A percentile compares a stretch with the other conserved stretches of the same genome.
Conservation (phyloP, 2,797 vertebrate genomes). For the Anolis apletophallus region DNA sequence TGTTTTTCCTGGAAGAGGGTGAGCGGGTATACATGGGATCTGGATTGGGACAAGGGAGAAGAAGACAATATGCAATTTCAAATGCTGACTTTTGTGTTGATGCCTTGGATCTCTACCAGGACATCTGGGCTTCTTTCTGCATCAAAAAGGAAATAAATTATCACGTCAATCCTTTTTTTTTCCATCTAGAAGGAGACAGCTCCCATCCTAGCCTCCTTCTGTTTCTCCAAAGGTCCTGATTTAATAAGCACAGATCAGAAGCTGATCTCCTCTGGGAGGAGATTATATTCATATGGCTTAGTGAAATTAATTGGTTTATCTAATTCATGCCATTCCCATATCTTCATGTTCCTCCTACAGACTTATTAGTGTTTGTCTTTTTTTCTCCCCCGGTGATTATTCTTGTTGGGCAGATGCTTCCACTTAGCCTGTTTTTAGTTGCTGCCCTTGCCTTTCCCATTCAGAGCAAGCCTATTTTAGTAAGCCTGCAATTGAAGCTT, state of each 20-base stretch:
- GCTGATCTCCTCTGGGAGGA: constrained; percentile 5
- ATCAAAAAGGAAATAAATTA: not conserved
- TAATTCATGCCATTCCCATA: constrained; percentile 33
- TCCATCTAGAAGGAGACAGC: not conserved
- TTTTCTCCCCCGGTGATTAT: not conserved
- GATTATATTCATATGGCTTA: not conserved
- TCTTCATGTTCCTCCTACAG: not conserved
- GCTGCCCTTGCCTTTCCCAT: not conserved
- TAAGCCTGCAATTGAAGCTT: fast-evolving
- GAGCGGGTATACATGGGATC: not conserved
- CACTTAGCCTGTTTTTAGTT: constrained; percentile 12
- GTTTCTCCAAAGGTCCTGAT: constrained; percentile 42
- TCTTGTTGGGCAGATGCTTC: not conserved
- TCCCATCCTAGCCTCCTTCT: not conserved
- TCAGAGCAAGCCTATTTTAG: fast-evolving
- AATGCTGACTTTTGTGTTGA: not conserved
- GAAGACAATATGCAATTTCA: not conserved
- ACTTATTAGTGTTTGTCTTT: not conserved
- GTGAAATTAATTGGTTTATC: not conserved
- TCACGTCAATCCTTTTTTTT: not conserved
- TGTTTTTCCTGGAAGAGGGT: not conserved
- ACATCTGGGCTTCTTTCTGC: not conserved
- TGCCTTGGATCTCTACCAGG: constrained; percentile 20
- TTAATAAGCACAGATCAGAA: constrained; percentile 20
- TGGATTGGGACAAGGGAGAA: not conserved